A percentile compares a stretch with the other conserved stretches of the same genome.
phyloP scores from a whole-genome alignment of 37 sponge, comb jelly and placozoan genomes.

The Spongia lamella region DNA sequence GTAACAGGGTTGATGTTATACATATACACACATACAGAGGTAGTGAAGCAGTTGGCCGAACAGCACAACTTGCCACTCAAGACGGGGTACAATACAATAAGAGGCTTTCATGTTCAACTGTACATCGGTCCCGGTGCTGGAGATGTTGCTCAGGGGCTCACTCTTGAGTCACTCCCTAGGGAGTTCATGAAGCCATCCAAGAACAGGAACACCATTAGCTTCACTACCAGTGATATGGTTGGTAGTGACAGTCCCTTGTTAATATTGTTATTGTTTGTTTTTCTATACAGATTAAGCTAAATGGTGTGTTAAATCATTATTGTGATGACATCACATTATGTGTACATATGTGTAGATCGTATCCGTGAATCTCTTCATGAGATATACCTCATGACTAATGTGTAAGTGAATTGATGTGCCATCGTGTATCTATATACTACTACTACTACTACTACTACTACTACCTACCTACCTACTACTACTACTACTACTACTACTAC shows the following conservation, averaged over 20 bases:
- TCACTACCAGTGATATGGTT: constrained; percentile 88
- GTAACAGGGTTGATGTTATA: no score
- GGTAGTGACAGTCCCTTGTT: not conserved
- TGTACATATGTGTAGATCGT: constrained; percentile 62
- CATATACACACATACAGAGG: no score
- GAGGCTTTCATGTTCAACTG: constrained; percentile 92
- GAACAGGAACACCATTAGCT: constrained; percentile 69
- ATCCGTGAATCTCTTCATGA: constrained; percentile 86
- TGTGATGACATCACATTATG: not conserved
- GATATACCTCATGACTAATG: constrained; percentile 92
- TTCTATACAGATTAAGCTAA: not conserved
- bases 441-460: not conserved
- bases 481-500: no score
- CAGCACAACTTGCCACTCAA: constrained; percentile 79
- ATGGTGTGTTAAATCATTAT: no score
- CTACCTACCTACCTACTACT: not conserved
- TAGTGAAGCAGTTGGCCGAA: constrained; percentile 56
- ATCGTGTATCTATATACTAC: no score
- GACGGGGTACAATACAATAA: constrained; percentile 72
- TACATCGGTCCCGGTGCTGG: constrained; percentile 50
- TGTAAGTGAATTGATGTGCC: constrained; percentile 51
- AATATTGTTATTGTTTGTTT: constrained; percentile 4
- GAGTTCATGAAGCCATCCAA: constrained; percentile 83
- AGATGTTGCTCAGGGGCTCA: constrained; percentile 11
- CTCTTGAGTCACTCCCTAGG: constrained; percentile 43